These are phyloP conservation scores for Pachypeltis micranthus DNA, from an alignment of 1,140 invertebrate genomes.

Conservation along the genomic window DNA sequence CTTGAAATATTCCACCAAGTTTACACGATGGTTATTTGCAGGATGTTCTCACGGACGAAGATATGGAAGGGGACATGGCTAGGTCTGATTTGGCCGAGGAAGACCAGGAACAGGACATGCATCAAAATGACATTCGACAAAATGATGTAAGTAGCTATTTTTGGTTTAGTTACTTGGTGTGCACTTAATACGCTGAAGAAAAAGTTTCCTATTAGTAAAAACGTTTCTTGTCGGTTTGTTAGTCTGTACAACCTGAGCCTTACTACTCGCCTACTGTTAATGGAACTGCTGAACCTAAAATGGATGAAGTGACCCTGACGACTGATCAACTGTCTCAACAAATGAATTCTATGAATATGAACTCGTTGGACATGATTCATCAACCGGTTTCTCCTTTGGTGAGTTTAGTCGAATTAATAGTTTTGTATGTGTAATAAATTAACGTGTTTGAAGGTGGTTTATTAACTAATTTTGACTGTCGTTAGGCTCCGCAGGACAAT, in stretches of 20 bases:
- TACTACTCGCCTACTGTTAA: slow-evolving; percentile 28
- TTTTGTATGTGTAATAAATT: not conserved
- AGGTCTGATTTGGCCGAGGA: slow-evolving; percentile 54
- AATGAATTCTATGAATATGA: slow-evolving; percentile 24
- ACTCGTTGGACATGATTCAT: slow-evolving; percentile 23
- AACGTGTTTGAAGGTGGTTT: not conserved
- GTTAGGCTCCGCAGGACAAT: not conserved
- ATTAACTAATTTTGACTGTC: not conserved
- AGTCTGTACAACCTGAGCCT: slow-evolving; percentile 21
- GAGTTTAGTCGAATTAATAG: not conserved
- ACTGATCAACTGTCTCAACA: slow-evolving; percentile 33
- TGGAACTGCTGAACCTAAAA: slow-evolving; percentile 20
- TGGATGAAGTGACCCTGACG: slow-evolving; percentile 27
- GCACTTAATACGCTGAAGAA: not conserved
- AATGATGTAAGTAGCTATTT: slow-evolving; percentile 13
- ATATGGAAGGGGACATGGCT: slow-evolving; percentile 46
- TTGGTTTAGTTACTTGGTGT: not conserved
- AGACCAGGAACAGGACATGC: slow-evolving; percentile 36
- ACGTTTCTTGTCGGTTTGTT: slow-evolving; percentile 1
- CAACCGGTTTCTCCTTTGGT: not conserved
- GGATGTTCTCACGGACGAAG: slow-evolving; percentile 70
- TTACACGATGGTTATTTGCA: too few relatives aligned
- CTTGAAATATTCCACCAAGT: too few relatives aligned
- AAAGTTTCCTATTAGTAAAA: not conserved
- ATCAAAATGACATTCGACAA: slow-evolving; percentile 9